Conservation (phyloP, 1,140 invertebrate genomes). For the Rhagoletis pomonella region DNA sequence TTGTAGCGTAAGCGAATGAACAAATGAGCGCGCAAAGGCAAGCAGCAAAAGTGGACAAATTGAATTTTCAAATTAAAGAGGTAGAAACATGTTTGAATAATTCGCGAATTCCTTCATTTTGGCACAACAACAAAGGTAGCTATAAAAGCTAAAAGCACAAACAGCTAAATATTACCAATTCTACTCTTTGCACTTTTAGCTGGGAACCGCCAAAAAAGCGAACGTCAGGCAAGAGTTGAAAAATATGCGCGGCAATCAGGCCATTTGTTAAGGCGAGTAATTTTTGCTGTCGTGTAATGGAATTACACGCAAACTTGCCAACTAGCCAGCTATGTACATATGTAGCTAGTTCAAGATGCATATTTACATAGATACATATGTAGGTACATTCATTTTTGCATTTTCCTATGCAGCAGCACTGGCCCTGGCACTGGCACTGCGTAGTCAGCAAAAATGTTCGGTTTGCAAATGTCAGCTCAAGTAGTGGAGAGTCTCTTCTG, state of each 20-base stretch:
- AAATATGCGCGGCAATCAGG: conserved; percentile 36
- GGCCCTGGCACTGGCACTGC: neutral
- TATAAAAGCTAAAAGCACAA: neutral
- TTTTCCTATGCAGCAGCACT: neutral
- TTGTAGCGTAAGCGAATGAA: neutral
- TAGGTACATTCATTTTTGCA: neutral
- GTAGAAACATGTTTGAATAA: conserved; percentile 54
- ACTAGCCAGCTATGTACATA: neutral
- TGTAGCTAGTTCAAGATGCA: neutral
- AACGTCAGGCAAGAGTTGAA: conserved; percentile 25
- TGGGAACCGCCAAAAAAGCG: neutral
- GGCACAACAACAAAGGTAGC: neutral
- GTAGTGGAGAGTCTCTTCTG: neutral
- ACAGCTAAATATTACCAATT: neutral
- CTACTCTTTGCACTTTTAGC: neutral
- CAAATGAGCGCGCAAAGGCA: neutral
- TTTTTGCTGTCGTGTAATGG: conserved; percentile 51
- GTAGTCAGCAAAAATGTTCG: neutral
- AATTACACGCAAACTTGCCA: conserved; percentile 42
- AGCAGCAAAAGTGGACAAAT: conserved; percentile 46
- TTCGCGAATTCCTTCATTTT: conserved; percentile 36
- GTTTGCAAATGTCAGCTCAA: neutral
- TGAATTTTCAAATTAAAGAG: conserved; percentile 54
- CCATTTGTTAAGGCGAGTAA: conserved; percentile 48
- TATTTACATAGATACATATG: neutral